Conservation (phyloP, 1,140 invertebrate species). For the Teleopsis dalmanni region DNA sequence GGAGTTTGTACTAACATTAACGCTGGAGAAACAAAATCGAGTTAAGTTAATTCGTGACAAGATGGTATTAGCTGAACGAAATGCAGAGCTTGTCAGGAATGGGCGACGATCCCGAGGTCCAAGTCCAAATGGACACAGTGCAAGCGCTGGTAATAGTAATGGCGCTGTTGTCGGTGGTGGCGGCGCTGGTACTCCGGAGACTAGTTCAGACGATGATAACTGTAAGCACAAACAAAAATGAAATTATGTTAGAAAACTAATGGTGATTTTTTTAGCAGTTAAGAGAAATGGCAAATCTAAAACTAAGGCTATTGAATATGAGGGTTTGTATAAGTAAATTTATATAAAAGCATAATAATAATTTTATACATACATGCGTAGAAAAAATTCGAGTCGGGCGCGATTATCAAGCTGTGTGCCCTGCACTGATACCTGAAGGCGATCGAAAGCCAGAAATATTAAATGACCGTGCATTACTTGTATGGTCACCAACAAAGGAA, state of each 20-base stretch:
- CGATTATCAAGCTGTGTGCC: conserved; percentile 88
- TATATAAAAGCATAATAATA: neutral
- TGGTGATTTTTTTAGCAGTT: conserved; percentile 25
- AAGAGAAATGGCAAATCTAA: conserved; percentile 40
- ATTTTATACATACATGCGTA: conserved; percentile 9
- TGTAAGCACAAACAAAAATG: too few species aligned
- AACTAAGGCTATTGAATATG: conserved; percentile 41
- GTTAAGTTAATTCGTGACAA: conserved; percentile 41
- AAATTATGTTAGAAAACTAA: neutral
- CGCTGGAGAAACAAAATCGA: conserved; percentile 40
- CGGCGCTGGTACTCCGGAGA: conserved; percentile 52
- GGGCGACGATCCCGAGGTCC: conserved; percentile 78
- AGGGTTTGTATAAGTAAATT: conserved; percentile 21
- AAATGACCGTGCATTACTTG: conserved; percentile 80
- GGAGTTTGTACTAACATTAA: conserved; percentile 11
- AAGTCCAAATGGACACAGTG: conserved; percentile 76
- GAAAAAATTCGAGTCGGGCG: conserved; percentile 90
- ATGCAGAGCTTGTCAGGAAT: conserved; percentile 70
- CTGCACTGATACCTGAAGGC: conserved; percentile 59
- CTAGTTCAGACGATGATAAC: conserved; percentile 73
- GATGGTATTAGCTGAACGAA: conserved; percentile 83
- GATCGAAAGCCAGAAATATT: conserved; percentile 54
- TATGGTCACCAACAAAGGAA: conserved; percentile 88
- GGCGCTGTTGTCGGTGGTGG: conserved; percentile 13
- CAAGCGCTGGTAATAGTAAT: conserved; percentile 20